These are phyloP conservation scores for Ptychodera flava DNA, from an alignment of 35 echinoderm and acorn worm genomes.

Conservation along the genomic window DNA sequence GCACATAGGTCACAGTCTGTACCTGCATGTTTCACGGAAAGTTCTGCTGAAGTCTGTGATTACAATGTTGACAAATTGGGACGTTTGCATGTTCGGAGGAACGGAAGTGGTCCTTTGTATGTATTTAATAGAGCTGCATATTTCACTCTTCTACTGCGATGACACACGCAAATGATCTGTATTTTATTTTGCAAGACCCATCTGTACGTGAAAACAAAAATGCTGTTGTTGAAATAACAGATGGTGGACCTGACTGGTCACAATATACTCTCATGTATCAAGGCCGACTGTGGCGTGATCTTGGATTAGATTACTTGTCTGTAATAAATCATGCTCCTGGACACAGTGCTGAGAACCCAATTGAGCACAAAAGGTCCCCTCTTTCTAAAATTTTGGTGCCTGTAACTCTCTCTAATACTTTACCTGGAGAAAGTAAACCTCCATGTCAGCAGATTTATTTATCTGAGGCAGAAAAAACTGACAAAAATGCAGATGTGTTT, in stretches of 20 bases:
- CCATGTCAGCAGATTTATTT: conserved; percentile 16
- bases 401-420: conserved; percentile 6
- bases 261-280: conserved; percentile 11
- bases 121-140: neutral
- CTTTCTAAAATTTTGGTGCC: conserved; percentile 23
- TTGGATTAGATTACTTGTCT: conserved; percentile 7
- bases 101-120: neutral
- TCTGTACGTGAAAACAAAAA: neutral
- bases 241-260: conserved; percentile 38
- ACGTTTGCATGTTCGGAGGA: neutral
- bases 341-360: conserved; percentile 32
- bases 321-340: conserved; percentile 17
- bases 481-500: conserved; percentile 18
- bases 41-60: neutral
- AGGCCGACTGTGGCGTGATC: conserved; percentile 4
- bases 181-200: conserved; percentile 1
- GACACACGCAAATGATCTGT: neutral
- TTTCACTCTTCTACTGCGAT: neutral
- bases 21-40: neutral
- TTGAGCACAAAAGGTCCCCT: conserved; percentile 30
- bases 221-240: conserved; percentile 9
- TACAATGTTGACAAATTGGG: conserved; percentile 1
- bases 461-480: neutral
- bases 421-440: conserved; percentile 10
- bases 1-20: neutral